Evolutionary conservation across 1,140 invertebrate genomes (phyloP), one percentile per base, ranked within the genome.

Genomic region (Armadillidium nasatum): DNA sequence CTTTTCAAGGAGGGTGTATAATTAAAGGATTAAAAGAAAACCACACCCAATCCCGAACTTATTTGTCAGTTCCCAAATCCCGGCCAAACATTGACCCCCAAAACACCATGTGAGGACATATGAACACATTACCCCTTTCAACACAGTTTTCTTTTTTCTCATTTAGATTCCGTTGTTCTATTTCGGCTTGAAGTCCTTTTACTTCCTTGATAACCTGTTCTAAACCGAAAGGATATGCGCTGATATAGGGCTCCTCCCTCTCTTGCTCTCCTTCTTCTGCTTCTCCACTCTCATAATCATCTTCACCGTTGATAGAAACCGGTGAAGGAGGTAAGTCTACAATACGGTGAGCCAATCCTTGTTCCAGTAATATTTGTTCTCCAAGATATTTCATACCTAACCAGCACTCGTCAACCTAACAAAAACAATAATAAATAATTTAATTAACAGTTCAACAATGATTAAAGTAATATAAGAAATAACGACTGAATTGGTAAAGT

Each of bases 71-170:
- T 33, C 33, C 33, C 33, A 33, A 33, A 33, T 33, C 33, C 33
- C 50, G 11, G 19, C 50, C 19, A 19, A 60, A 60, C 50, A 60
- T 60, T 19, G 50, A 60, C 11, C 19, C 19, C 50, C 50, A 60
- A 60, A 60, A 60, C 1, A 60, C 50, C 50, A 60, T 60, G 50
- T 60, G 50, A 19, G 50, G 50, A 19, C 50, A 60, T 60, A 60
- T 19, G 50, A 60, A 60, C 19, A 60, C 11, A 60, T 13, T 60
- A 19, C 50, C 50, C 50, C 11, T 60, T 60, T 60, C 11, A 60
- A 60, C 50, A 19, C 50, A 60, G 50, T 60, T 19, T 60, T 19
- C 11, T 15, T 13, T 60, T 33, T 33, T 33, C 33, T 33, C 33
- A 33, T 33, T 33, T 33, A 33, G 50, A 60, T 15, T 60, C 19